Conservation (phyloP, 2,113 vertebrate genomes). For the Hypanus sabinus region DNA sequence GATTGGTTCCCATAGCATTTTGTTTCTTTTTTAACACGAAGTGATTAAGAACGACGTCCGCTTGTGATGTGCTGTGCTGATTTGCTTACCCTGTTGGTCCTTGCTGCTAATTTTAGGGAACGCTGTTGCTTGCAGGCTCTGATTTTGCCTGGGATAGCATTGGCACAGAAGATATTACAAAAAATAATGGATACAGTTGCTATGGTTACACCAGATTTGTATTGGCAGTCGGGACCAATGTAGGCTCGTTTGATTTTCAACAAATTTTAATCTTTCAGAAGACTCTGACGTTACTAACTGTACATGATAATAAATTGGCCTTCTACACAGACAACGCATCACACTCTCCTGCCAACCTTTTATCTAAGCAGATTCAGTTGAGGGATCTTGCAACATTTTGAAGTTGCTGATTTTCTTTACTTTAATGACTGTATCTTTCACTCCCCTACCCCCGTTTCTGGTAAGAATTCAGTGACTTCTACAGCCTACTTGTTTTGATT, state of each 20-base stretch:
- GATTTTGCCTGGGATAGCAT: neutral
- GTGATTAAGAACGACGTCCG: neutral
- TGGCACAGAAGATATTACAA: neutral
- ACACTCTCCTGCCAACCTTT: neutral
- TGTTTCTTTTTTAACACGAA: neutral
- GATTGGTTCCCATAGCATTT: neutral
- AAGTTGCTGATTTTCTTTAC: neutral
- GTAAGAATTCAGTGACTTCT: neutral
- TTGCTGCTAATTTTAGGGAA: neutral
- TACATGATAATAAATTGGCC: neutral
- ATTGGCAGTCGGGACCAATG: neutral
- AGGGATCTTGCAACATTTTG: neutral
- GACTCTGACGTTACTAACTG: neutral
- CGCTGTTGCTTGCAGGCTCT: neutral
- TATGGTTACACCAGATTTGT: neutral
- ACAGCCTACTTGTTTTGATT: neutral
- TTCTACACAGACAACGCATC: neutral
- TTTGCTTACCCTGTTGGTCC: neutral
- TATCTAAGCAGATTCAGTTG: neutral
- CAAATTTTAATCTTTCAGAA: neutral
- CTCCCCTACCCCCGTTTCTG: neutral
- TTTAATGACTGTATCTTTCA: neutral
- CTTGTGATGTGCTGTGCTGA: neutral
- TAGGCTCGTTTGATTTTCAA: neutral
- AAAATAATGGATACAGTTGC: conserved; percentile 3